These are phyloP conservation scores for Strix aluco DNA, from an alignment of 2,113 vertebrate species.

Conservation along the genomic window DNA sequence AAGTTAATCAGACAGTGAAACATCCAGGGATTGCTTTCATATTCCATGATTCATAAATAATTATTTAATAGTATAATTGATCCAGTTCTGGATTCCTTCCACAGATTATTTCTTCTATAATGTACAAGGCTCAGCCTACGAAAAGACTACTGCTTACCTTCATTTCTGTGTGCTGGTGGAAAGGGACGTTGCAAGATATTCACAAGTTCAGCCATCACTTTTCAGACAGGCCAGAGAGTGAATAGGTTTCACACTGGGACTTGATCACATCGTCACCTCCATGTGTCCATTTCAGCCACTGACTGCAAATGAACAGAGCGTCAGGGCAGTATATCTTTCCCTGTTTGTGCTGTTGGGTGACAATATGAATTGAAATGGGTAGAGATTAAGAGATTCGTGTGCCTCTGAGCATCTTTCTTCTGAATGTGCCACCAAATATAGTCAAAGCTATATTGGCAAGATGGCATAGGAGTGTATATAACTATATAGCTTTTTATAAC, in stretches of 20 bases:
- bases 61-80: neutral
- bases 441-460: neutral
- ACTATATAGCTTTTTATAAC: neutral
- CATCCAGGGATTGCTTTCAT: neutral
- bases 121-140: neutral
- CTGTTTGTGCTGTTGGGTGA: neutral
- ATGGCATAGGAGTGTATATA: neutral
- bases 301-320: neutral
- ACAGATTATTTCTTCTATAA: neutral
- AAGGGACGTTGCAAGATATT: neutral
- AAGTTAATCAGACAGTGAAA: neutral
- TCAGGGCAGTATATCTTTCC: neutral
- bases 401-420: neutral
- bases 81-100: neutral
- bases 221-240: neutral
- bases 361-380: neutral
- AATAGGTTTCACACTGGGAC: neutral
- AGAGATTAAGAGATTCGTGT: neutral
- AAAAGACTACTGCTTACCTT: neutral
- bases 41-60: neutral
- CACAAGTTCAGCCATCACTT: neutral
- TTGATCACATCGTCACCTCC: neutral
- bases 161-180: neutral
- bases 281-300: neutral
- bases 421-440: neutral